phyloP scores from a whole-genome alignment of 2,888 invertebrate genomes.

The Apamea epomidion region DNA sequence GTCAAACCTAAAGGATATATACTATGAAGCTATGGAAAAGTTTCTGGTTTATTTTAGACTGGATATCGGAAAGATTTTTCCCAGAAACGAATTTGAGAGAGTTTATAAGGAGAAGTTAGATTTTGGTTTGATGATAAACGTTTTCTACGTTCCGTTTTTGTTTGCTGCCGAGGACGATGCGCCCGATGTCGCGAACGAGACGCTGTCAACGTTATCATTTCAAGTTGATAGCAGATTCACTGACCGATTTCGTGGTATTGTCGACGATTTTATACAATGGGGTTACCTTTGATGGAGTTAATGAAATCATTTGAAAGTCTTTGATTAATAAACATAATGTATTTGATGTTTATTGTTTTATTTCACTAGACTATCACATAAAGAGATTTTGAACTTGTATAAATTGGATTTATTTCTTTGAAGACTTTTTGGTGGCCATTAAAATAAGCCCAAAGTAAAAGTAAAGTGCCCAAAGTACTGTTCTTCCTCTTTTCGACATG shows the following conservation, averaged over 20 bases:
- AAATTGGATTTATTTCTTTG: not conserved
- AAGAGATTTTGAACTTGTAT: not conserved
- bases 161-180: slow-evolving; percentile 71
- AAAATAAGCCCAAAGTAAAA: too few species aligned
- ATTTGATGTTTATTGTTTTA: not conserved
- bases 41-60: slow-evolving; percentile 74
- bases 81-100: slow-evolving; percentile 72
- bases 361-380: not conserved
- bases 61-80: slow-evolving; percentile 69
- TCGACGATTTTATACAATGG: slow-evolving; percentile 73
- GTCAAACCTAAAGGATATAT: slow-evolving; percentile 72
- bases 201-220: slow-evolving; percentile 60
- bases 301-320: not conserved
- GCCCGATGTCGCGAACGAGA: slow-evolving; percentile 66
- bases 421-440: not conserved
- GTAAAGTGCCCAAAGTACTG: too few species aligned
- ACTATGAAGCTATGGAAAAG: slow-evolving; percentile 69
- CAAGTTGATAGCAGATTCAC: slow-evolving; percentile 67
- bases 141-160: slow-evolving; percentile 71
- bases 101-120: slow-evolving; percentile 72
- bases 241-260: slow-evolving; percentile 68
- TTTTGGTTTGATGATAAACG: slow-evolving; percentile 73
- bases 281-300: slow-evolving; percentile 61
- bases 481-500: not conserved
- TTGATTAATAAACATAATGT: not conserved